phyloP scores from a whole-genome alignment of 2,113 vertebrate species.

The Meleagris gallopavo region DNA sequence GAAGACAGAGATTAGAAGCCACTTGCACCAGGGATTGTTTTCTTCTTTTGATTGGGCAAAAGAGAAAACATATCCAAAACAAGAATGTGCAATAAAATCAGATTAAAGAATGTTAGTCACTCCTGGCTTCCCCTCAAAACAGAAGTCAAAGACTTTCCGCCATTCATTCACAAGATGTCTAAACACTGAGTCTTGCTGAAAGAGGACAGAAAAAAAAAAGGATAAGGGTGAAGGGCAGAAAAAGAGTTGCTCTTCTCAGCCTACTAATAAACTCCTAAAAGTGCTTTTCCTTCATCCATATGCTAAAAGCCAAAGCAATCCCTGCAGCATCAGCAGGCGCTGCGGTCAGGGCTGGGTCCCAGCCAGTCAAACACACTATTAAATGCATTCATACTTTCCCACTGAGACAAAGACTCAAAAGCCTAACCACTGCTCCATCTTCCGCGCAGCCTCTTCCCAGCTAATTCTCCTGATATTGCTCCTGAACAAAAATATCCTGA shows the following conservation, averaged over 20 bases:
- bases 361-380: slow-evolving; percentile 49
- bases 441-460: slow-evolving; percentile 40
- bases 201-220: background rate
- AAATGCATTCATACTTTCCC: slow-evolving; percentile 60
- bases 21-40: slow-evolving; percentile 43
- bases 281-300: background rate
- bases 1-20: slow-evolving; percentile 36
- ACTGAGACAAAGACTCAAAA: slow-evolving; percentile 62
- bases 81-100: slow-evolving; percentile 64
- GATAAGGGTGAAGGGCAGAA: background rate
- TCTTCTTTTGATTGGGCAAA: slow-evolving; percentile 1
- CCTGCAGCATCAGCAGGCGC: slow-evolving; percentile 23
- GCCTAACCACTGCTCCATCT: slow-evolving; percentile 39
- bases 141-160: slow-evolving; percentile 61
- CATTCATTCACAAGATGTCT: slow-evolving; percentile 60
- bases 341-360: background rate
- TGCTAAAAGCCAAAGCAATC: slow-evolving; percentile 28
- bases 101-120: slow-evolving; percentile 67
- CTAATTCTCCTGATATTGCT: slow-evolving; percentile 44
- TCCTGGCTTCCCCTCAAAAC: slow-evolving; percentile 68
- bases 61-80: slow-evolving; percentile 45
- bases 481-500: slow-evolving; percentile 35
- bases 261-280: background rate
- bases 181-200: slow-evolving; percentile 13
- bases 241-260: background rate